A percentile compares a stretch with the other conserved stretches of the same genome.
Conservation (phyloP, 2,113 vertebrate species). For the Ophiodon elongatus region DNA sequence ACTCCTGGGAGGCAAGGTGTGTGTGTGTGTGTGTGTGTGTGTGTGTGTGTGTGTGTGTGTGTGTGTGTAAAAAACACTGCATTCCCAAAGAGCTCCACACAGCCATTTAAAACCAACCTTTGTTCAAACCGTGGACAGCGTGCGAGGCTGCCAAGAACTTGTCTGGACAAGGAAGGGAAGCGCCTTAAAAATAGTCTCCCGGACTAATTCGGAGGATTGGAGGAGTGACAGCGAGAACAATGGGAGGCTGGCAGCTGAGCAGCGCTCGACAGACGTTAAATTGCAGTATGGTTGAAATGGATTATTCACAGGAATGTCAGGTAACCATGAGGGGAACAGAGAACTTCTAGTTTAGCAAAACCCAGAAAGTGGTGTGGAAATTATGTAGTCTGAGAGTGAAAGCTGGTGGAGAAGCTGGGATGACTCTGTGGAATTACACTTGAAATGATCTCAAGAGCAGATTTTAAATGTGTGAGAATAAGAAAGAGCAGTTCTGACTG, state of each 20-base stretch:
- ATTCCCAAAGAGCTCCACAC: conserved; percentile 41
- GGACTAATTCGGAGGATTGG: conserved; percentile 13
- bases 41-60: conserved; percentile 37
- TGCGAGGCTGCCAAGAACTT: conserved; percentile 43
- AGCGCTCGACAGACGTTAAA: neutral
- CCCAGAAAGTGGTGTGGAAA: neutral
- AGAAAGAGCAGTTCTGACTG: neutral
- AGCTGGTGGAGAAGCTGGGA: neutral
- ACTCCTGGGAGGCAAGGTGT: conserved; percentile 68
- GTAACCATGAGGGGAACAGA: neutral
- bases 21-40: conserved; percentile 51
- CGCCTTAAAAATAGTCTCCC: conserved; percentile 30
- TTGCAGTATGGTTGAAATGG: conserved; percentile 6
- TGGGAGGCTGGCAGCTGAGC: conserved; percentile 39
- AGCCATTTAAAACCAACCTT: conserved; percentile 55
- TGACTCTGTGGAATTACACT: neutral
- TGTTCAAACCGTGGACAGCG: conserved; percentile 28
- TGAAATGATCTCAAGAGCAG: neutral
- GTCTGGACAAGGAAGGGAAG: conserved; percentile 59
- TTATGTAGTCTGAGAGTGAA: neutral
- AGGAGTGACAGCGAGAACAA: conserved; percentile 33
- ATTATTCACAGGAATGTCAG: conserved; percentile 12
- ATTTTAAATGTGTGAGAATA: neutral
- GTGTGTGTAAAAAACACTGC: conserved; percentile 47
- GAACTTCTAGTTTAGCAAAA: conserved; percentile 3